Base-by-base conservation (phyloP, 2,888 invertebrate genomes). In the Clusia tigrina region DNA sequence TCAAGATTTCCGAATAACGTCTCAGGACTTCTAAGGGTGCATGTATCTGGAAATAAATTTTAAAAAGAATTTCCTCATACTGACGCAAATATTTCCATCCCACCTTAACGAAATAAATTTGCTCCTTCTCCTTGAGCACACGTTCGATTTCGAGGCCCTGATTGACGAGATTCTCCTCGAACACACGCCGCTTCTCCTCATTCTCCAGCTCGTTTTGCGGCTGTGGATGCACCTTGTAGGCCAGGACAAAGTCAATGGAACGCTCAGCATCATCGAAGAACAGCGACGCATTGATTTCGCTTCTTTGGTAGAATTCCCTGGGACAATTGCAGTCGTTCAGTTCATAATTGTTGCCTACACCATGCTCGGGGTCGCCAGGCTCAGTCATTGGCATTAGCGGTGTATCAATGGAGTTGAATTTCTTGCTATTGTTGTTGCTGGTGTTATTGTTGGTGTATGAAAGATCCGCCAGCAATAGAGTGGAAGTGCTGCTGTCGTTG, bases 1-100 rank as follows among this genome's bases (percentile, higher is more conserved):
- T 96, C 72, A 96, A 87, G 74, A 96, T 93, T 85, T 97, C 97
- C 65, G 94, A 90, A 84, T 96, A 96, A 73, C 94, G 88, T 70
- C 91, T 87, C 57, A 96, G 84, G 5, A 96, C 94, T 78, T 91
- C 88, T 71, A 88, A 84, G 0, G 96, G 94, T 1, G 94, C 93
- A 83, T 96, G 94, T 64, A 97, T 88, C 89, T 96, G 78, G 57
- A 86, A 85, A 67, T 1, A 42, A 20, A 25, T 15, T n/a, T n/a
- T 1, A 58, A 17, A 24, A 2, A n/a, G 22, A 54, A 17, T 51
- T n/a, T 15, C 51, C 10, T 54, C 2, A 23, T 54, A 26, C 5
- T 12, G n/a, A 25, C 24, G 61, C 15, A 37, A 37, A 56, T 9
- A 32, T 10, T 23, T 18, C 37, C 9, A 37, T 24, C 22, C 57